phyloP scores from a whole-genome alignment of 2,113 vertebrate species.

The Stomatorhinus ivindoensis region DNA sequence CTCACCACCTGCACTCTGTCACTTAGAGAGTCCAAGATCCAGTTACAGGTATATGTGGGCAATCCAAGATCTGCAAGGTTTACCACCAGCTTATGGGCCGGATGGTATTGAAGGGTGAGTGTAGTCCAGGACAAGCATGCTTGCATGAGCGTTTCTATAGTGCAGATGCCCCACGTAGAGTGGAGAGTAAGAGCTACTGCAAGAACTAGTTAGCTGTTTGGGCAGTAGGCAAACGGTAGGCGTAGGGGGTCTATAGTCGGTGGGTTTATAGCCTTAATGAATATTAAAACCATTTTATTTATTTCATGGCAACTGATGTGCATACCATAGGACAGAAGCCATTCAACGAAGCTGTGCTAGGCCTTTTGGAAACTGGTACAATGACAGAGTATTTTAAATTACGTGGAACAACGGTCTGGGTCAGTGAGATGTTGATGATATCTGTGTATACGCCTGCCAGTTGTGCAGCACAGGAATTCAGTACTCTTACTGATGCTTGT shows the following conservation, averaged over 20 bases:
- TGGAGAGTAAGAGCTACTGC: neutral
- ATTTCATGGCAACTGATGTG: neutral
- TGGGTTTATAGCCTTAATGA: neutral
- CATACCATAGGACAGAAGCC: neutral
- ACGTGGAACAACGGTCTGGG: neutral
- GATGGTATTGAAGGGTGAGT: neutral
- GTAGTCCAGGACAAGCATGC: neutral
- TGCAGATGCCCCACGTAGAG: neutral
- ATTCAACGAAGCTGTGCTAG: neutral
- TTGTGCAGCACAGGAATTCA: neutral
- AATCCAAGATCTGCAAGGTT: neutral
- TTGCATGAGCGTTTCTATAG: neutral
- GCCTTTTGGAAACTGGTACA: neutral
- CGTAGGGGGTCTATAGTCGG: neutral
- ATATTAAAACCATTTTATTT: neutral
- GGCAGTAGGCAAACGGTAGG: neutral
- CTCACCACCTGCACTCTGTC: neutral
- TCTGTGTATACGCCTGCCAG: neutral
- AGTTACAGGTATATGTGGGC: neutral
- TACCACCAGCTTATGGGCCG: neutral
- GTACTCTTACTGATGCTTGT: neutral
- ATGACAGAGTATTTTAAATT: neutral
- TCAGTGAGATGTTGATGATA: neutral
- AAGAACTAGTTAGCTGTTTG: neutral
- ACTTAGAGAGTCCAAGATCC: neutral